These are phyloP conservation scores for Cylas formicarius DNA, from an alignment of 1,140 invertebrate genomes.

Conservation along the genomic window DNA sequence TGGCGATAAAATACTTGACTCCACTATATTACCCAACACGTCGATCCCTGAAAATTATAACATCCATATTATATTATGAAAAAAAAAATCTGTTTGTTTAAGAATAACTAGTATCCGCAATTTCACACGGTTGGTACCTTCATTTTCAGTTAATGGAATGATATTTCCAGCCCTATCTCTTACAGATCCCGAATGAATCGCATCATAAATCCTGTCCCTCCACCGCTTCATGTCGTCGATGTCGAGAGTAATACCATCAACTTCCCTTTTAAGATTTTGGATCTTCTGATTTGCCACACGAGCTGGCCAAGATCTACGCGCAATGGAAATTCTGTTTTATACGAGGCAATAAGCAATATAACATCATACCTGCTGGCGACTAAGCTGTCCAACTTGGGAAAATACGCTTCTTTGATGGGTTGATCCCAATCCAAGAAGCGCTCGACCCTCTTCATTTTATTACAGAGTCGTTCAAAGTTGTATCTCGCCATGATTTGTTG, in stretches of 20 bases:
- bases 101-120: too few species aligned
- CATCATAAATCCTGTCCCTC: slow-evolving; percentile 66
- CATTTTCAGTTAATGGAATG: slow-evolving; percentile 30
- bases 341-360: background rate
- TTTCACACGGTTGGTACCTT: too few species aligned
- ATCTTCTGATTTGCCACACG: slow-evolving; percentile 52
- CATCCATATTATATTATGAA: too few species aligned
- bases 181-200: slow-evolving; percentile 61
- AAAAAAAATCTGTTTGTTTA: too few species aligned
- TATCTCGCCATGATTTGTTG: slow-evolving; percentile 64
- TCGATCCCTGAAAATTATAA: slow-evolving; percentile 58
- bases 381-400: slow-evolving; percentile 62
- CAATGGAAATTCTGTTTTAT: slow-evolving; percentile 39
- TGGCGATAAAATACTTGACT: slow-evolving; percentile 60
- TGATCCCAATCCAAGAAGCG: slow-evolving; percentile 54
- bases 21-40: slow-evolving; percentile 71
- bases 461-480: slow-evolving; percentile 61
- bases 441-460: slow-evolving; percentile 50
- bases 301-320: slow-evolving; percentile 56
- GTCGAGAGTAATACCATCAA: slow-evolving; percentile 59
- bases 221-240: slow-evolving; percentile 64
- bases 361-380: slow-evolving; percentile 48
- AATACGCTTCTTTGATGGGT: slow-evolving; percentile 62
- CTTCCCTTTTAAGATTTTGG: slow-evolving; percentile 57
- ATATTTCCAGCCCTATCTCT: slow-evolving; percentile 40